phyloP scores from a whole-genome alignment of 2,797 vertebrate species.

The Etheostoma nigrum region DNA sequence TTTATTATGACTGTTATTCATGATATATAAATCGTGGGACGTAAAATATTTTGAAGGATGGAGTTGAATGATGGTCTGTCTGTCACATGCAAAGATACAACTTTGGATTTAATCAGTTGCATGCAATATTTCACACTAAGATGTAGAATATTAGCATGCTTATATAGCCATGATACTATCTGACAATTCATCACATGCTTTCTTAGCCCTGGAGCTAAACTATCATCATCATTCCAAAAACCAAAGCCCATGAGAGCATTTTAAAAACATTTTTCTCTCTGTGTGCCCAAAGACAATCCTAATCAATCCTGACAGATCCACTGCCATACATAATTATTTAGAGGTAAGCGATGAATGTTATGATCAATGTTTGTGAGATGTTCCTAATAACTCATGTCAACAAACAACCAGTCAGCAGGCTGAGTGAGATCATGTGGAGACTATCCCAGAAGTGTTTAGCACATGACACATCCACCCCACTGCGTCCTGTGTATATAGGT shows the following conservation, averaged over 20 bases:
- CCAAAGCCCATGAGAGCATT: too few species aligned
- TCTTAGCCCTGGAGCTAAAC: background rate
- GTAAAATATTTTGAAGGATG: slow-evolving; percentile 1
- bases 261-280: background rate
- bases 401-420: slow-evolving; percentile 47
- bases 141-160: slow-evolving; percentile 41
- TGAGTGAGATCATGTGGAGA: slow-evolving; percentile 68
- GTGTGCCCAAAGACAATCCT: background rate
- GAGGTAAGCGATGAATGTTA: slow-evolving; percentile 8
- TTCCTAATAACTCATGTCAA: slow-evolving; percentile 49
- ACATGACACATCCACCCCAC: slow-evolving; percentile 59
- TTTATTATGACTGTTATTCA: too few species aligned
- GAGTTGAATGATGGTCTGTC: slow-evolving; percentile 16
- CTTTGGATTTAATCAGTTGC: slow-evolving; percentile 50
- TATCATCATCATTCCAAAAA: too few species aligned
- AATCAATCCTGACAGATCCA: slow-evolving; percentile 1
- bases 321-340: slow-evolving; percentile 18
- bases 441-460: slow-evolving; percentile 63
- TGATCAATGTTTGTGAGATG: slow-evolving; percentile 30
- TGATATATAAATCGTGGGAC: background rate
- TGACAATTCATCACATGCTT: slow-evolving; percentile 27
- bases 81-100: slow-evolving; percentile 20
- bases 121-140: slow-evolving; percentile 71
- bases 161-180: slow-evolving; percentile 8
- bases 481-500: slow-evolving; percentile 71